phyloP scores from a whole-genome alignment of 2,113 vertebrate species.

The Halcyon malimbica region DNA sequence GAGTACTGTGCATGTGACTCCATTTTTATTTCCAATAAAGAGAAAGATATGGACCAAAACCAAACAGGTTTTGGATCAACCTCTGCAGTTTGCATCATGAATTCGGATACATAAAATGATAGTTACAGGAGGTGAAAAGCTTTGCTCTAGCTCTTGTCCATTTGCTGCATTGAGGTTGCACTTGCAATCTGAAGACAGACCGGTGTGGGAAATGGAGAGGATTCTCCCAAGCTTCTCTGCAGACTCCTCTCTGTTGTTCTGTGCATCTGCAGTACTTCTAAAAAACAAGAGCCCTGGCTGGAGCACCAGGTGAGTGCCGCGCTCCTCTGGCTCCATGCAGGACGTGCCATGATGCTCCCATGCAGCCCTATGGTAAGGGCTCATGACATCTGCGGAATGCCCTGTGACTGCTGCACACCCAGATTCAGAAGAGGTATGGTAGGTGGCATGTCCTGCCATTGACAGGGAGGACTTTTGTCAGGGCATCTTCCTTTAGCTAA shows the following conservation, averaged over 20 bases:
- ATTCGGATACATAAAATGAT: not conserved
- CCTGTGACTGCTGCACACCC: not conserved
- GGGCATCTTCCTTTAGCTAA: not conserved
- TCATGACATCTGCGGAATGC: not conserved
- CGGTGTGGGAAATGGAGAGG: not conserved
- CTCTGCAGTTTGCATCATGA: not conserved
- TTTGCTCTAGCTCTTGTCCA: not conserved
- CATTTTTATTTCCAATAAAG: not conserved
- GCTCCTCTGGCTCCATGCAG: not conserved
- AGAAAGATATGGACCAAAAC: not conserved
- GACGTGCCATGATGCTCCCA: not conserved
- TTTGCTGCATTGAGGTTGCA: not conserved
- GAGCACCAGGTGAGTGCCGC: fast-evolving
- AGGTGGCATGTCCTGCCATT: not conserved
- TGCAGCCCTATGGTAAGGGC: fast-evolving
- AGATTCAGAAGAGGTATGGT: not conserved
- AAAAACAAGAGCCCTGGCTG: not conserved
- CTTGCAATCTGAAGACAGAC: not conserved
- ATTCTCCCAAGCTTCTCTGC: not conserved
- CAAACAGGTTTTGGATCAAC: not conserved
- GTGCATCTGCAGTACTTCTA: not conserved
- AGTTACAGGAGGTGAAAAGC: not conserved
- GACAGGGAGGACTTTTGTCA: not conserved
- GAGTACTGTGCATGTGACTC: not conserved
- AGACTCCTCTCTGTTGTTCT: not conserved